Evolutionary conservation across 2,888 invertebrate genomes (phyloP), one percentile per base, ranked within the genome.

Genomic region (Lasioglossum morio): DNA sequence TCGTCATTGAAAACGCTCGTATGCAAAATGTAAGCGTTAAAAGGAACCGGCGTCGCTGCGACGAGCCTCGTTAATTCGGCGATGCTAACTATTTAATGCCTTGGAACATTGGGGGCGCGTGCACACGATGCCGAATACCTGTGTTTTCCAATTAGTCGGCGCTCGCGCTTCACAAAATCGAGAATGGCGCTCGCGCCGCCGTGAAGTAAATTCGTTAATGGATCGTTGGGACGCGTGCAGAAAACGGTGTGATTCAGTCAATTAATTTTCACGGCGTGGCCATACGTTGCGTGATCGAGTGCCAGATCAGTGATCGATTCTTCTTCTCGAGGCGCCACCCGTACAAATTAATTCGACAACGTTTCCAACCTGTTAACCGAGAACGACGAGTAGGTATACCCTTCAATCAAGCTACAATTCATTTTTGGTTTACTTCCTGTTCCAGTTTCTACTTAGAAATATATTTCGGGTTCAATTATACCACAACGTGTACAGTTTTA

Each of bases 21-120:
- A 69, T 72, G 66, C 72, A 77, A 77, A 77, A 81, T 81, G 79
- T 23, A 81, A 48, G 48, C 79, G 81, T 60, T 72, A 79, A 72
- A 72, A 79, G 81, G 72, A 78, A 53, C 23, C 12, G 48, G 48
- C 30, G 46, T 19, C 46, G 72, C 46, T 19, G 46, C 46, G 27
- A 14, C 40, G 48, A 40, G 30, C 66, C 77, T 48, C 46, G 48
- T 63, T 66, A 76, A 76, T 66, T 53, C 30, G 79, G 37, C 2
- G 48, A 40, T 34, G 40, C 63, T 30, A 80, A 80, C 66, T 48
- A 77, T 80, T 66, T 80, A 46, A 80, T 66, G 37, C 30, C 19
- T 27, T 0, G 7, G 23, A 48, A 69, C 76, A 30, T 40, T 48
- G 27, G 23, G 37, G 60, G 53, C 46, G 19, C 46, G 10, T n/a